Percentiles rank a stretch among this genome's conserved stretches.
These are phyloP conservation scores for Vulpes ferrilata DNA, from an alignment of 2,113 vertebrate species.

Conservation along the genomic window DNA sequence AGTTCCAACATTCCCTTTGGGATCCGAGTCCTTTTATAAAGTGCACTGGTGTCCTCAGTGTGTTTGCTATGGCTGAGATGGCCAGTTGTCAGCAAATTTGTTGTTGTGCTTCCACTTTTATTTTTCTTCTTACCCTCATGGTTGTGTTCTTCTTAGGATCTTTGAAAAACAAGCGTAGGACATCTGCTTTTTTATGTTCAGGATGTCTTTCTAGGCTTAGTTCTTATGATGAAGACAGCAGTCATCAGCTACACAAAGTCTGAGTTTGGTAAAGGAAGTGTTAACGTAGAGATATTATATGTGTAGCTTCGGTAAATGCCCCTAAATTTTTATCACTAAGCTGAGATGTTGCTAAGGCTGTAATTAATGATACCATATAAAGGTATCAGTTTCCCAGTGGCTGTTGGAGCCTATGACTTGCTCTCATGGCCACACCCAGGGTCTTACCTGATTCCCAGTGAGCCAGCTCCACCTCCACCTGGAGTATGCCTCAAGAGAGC, in stretches of 20 bases:
- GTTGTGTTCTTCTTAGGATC: background rate
- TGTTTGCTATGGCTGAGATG: background rate
- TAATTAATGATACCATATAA: background rate
- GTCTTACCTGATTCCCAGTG: background rate
- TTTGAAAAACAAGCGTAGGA: background rate
- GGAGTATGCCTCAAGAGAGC: background rate
- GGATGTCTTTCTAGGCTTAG: background rate
- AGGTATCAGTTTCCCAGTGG: background rate
- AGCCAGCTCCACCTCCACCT: background rate
- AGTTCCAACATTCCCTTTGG: background rate
- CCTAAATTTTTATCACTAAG: background rate
- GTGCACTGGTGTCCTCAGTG: background rate
- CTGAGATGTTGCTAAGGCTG: background rate
- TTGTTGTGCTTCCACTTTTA: background rate
- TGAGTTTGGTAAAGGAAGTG: background rate
- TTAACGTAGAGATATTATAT: background rate
- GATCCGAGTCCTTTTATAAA: conserved; percentile 9
- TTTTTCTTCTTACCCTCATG: background rate
- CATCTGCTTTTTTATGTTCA: background rate
- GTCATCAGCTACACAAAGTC: background rate
- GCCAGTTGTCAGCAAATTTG: background rate
- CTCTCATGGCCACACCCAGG: too few relatives aligned
- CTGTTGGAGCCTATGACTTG: background rate
- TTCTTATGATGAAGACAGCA: background rate
- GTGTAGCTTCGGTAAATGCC: background rate